Conservation (phyloP, 2,113 vertebrate species). For the Gulo gulo region DNA sequence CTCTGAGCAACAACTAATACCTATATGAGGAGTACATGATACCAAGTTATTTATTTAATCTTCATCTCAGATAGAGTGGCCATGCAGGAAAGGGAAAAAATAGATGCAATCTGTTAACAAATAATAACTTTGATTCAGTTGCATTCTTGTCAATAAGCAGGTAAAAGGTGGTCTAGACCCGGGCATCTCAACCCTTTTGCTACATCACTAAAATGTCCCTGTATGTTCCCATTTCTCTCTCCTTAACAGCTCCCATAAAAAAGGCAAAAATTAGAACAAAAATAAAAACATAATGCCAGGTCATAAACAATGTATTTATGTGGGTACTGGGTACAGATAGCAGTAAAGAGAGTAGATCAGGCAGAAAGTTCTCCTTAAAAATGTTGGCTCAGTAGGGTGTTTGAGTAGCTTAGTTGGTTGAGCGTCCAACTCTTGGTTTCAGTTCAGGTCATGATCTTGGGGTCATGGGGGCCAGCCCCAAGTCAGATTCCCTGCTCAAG, state of each 20-base stretch:
- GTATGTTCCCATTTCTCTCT: background rate
- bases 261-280: background rate
- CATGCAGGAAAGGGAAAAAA: background rate
- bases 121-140: background rate
- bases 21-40: background rate
- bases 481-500: background rate
- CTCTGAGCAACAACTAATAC: background rate
- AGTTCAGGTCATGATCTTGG: background rate
- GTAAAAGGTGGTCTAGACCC: background rate
- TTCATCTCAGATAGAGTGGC: background rate
- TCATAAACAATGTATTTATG: background rate
- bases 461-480: background rate
- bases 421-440: background rate
- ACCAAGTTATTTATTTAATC: slow-evolving; percentile 28
- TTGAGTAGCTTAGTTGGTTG: background rate
- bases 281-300: background rate
- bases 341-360: background rate
- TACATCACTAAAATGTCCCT: background rate
- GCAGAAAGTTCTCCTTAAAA: background rate
- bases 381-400: background rate
- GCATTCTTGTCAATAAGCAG: background rate
- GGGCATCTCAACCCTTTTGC: background rate
- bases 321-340: background rate
- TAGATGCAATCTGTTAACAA: background rate
- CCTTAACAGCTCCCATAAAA: background rate